A percentile compares a stretch with the other conserved stretches of the same genome.
phyloP scores from a whole-genome alignment of 2,113 vertebrate genomes.

The Chascanopsetta lugubris region DNA sequence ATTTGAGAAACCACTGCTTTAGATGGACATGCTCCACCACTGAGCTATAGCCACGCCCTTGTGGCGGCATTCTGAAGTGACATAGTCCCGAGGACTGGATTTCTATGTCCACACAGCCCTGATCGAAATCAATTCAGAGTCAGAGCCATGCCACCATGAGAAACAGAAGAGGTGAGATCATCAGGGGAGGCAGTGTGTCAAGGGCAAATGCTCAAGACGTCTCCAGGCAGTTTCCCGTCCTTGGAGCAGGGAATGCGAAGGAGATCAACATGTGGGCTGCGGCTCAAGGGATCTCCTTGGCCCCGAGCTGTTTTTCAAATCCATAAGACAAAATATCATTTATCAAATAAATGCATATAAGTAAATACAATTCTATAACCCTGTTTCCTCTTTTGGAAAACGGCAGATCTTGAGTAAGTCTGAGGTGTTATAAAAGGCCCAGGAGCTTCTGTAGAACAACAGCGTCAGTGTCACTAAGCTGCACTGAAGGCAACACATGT shows the following conservation, averaged over 20 bases:
- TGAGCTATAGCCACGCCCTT: no score
- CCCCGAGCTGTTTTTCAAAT: neutral
- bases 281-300: conserved; percentile 3
- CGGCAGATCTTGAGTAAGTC: neutral
- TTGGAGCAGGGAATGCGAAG: conserved; percentile 15
- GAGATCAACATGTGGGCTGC: conserved; percentile 12
- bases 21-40: no score
- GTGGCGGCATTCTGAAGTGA: no score
- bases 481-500: conserved; percentile 23
- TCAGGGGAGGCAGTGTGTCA: neutral
- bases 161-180: neutral
- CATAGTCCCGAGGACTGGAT: no score
- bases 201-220: neutral
- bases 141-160: neutral
- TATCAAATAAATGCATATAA: neutral
- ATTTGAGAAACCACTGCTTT: no score
- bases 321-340: neutral
- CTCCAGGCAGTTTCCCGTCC: neutral
- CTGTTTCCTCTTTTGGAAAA: neutral
- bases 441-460: neutral
- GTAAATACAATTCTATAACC: neutral
- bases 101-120: no score
- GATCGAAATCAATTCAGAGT: no score
- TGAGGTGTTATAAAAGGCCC: neutral
- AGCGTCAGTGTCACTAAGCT: neutral